phyloP scores from a whole-genome alignment of 2,113 vertebrate genomes.

The Phrynosoma platyrhinos region DNA sequence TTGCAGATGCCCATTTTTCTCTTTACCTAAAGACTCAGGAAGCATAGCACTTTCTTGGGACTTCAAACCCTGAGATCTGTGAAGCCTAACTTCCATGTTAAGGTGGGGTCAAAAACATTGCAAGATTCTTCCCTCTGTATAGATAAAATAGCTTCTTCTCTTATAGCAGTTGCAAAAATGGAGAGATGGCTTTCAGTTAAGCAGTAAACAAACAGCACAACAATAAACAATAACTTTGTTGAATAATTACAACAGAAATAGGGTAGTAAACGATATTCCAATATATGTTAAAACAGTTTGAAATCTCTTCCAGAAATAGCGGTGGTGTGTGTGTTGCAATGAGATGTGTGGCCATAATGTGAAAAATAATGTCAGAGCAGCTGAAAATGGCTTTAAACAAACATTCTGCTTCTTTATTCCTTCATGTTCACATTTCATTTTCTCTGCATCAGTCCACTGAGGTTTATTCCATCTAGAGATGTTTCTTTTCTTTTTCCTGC shows the following conservation, averaged over 20 bases:
- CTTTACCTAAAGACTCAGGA: neutral
- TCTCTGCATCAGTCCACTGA: neutral
- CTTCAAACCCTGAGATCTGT: no score
- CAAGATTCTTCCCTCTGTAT: neutral
- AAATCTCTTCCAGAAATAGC: constrained; percentile 4
- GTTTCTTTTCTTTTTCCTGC: constrained; percentile 7
- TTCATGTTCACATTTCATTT: neutral
- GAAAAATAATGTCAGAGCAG: neutral
- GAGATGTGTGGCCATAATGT: neutral
- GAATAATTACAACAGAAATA: neutral
- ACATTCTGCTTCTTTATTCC: neutral
- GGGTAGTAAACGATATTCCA: neutral
- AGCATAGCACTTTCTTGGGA: no score
- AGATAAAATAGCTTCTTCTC: no score
- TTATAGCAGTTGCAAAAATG: no score
- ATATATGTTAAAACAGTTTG: neutral
- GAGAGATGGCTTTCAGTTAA: neutral
- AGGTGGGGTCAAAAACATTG: neutral
- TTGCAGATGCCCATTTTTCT: neutral
- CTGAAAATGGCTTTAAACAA: no score
- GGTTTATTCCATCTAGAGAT: neutral
- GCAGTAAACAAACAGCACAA: neutral
- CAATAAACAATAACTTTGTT: neutral
- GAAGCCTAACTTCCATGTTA: neutral
- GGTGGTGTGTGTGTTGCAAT: neutral